Percentiles rank a stretch among this genome's conserved stretches.
Conservation (phyloP, 2,113 vertebrate species). For the Stegostoma tigrinum region DNA sequence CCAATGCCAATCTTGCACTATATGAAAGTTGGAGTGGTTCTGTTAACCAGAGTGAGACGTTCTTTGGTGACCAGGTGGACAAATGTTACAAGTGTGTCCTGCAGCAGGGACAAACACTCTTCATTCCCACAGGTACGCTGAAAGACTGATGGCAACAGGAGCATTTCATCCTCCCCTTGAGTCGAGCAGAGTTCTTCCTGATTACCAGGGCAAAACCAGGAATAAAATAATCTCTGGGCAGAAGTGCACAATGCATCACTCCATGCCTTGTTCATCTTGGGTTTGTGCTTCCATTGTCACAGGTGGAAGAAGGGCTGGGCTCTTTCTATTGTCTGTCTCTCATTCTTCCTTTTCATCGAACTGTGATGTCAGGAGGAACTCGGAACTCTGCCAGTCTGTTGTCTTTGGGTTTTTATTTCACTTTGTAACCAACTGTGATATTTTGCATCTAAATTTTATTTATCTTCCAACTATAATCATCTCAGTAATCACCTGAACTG, state of each 20-base stretch:
- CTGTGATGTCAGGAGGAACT: no score
- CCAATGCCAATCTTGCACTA: conserved; percentile 83
- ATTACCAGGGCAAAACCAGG: not conserved
- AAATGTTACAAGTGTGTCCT: conserved; percentile 83
- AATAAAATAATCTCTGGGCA: not conserved
- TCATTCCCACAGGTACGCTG: conserved; percentile 84
- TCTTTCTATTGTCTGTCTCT: not conserved
- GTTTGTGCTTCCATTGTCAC: not conserved
- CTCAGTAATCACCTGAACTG: no score
- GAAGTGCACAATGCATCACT: not conserved
- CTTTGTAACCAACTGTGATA: no score
- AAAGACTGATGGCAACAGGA: no score
- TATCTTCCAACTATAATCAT: no score
- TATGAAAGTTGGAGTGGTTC: conserved; percentile 98
- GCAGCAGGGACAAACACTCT: conserved; percentile 88
- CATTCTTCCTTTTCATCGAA: no score
- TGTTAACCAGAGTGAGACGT: conserved; percentile 93
- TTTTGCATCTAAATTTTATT: no score
- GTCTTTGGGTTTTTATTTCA: no score
- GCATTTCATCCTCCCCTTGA: no score
- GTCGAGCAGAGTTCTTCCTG: not conserved
- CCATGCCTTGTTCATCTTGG: not conserved
- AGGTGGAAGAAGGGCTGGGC: not conserved
- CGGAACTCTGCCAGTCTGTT: no score
- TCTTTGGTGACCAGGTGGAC: conserved; percentile 91